Base-by-base conservation (phyloP, 30 jellyfish, hydroid and myxozoan species). In the Hydractinia echinata region DNA sequence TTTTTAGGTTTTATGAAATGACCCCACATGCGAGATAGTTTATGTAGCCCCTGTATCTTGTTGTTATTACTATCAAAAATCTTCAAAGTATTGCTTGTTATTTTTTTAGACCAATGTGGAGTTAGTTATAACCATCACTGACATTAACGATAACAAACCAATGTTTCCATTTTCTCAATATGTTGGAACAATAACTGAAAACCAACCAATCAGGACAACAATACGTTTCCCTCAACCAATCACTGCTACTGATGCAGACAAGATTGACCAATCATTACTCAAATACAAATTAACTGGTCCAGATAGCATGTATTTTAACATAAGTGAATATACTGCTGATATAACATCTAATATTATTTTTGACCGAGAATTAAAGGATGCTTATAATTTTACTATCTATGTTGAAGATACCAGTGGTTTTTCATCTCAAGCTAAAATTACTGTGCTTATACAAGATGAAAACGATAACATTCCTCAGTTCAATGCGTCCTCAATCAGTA, bases 111-210 rank as follows among this genome's bases (percentile, higher is more conserved):
- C 19, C 74, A 72, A 7, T 48, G 81, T 52, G 10, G 56, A 72
- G 62, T 54, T 72, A 18, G 58, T 8, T 15, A 72, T 72, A 54
- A 8, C 81, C 10, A 73, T 82, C 39, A 39, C 60, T 10, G 90
- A 82, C 48, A 8, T 53, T 7, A 82, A 82, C 66, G 90, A 82
- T 44, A 82, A 82, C 81, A 10, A 18, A 8, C 90, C 90, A 6
- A 55, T 44, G 11, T 73, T 82, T 44, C 16, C 82, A 16, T 8
- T 30, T 14, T 10, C 58, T 6, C 8, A 18, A 15, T 79, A 79
- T 51, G 51, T 55, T 13, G 58, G 58, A 13, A 16, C 49, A 13
- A 52, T 79, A 4, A 51, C 15, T 6, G 86, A 79, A 61, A 61
- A 79, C 64, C 21, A 16, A 15, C 58, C 67, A 56, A 55, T n/a